These are phyloP conservation scores for Aythya baeri DNA, from an alignment of 2,113 vertebrate species.

Conservation along the genomic window DNA sequence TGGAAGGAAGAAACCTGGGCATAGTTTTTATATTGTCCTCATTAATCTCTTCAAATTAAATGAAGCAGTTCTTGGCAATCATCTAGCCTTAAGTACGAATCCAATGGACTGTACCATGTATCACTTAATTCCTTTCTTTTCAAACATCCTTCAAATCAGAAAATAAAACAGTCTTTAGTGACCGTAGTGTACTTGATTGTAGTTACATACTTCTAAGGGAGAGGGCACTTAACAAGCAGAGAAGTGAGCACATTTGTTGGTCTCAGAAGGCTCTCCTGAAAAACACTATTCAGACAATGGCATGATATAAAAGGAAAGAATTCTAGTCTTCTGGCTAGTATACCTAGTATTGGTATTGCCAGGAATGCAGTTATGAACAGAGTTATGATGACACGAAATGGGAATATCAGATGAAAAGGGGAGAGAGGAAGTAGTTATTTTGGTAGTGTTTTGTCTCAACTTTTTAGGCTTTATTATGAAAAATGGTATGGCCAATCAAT, in stretches of 20 bases:
- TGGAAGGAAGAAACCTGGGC: neutral
- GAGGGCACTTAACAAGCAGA: neutral
- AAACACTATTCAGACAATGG: neutral
- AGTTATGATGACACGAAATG: neutral
- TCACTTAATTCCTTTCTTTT: neutral
- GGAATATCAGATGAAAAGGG: neutral
- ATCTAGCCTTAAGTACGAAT: neutral
- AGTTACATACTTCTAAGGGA: neutral
- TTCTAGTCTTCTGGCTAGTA: neutral
- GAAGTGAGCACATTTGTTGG: neutral
- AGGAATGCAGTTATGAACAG: neutral
- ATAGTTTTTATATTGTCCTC: neutral
- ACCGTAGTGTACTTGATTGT: neutral
- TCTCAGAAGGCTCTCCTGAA: neutral
- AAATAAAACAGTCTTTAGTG: neutral
- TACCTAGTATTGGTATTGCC: neutral
- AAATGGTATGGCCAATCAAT: neutral
- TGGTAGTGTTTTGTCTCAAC: neutral
- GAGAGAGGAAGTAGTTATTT: neutral
- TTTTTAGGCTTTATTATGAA: neutral
- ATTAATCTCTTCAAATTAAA: neutral
- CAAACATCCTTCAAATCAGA: neutral
- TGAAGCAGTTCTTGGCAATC: accelerated
- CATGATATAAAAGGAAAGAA: neutral
- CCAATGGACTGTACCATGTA: neutral